Conservation (phyloP, 2,888 invertebrate species). For the Barypeithes pellucidus region DNA sequence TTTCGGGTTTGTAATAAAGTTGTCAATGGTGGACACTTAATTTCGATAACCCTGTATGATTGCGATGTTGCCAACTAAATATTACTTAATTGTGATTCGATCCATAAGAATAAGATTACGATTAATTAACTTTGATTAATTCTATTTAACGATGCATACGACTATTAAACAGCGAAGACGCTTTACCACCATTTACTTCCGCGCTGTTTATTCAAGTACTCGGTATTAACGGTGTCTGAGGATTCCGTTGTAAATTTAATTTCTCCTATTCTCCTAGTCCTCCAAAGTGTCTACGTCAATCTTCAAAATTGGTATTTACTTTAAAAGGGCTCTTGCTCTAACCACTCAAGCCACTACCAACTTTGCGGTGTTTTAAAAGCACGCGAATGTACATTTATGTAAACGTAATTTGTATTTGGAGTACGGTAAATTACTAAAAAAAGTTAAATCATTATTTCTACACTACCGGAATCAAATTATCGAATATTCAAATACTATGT, state of each 20-base stretch:
- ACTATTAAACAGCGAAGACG: too few relatives aligned
- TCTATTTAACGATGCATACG: too few relatives aligned
- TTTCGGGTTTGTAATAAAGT: too few relatives aligned
- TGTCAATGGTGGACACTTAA: too few relatives aligned
- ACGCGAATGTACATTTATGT: background rate
- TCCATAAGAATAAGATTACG: too few relatives aligned
- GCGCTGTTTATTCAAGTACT: background rate
- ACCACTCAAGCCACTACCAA: background rate
- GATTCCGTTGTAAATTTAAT: background rate
- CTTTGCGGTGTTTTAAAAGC: slow-evolving; percentile 2
- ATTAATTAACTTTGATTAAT: too few relatives aligned
- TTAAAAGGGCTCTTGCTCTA: background rate
- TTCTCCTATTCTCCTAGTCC: background rate
- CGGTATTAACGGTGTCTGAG: background rate
- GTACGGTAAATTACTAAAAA: background rate
- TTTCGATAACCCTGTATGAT: too few relatives aligned
- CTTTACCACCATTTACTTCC: background rate
- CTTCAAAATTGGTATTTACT: background rate
- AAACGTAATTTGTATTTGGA: background rate
- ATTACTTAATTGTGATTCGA: too few relatives aligned
- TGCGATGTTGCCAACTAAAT: too few relatives aligned
- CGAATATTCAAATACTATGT: too few relatives aligned
- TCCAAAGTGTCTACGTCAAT: background rate
- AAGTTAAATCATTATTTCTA: too few relatives aligned
- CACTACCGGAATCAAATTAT: too few relatives aligned